A percentile compares a stretch with the other conserved stretches of the same genome.
Conservation (phyloP, 2,888 invertebrate genomes). For the Drosophila neotestacea region DNA sequence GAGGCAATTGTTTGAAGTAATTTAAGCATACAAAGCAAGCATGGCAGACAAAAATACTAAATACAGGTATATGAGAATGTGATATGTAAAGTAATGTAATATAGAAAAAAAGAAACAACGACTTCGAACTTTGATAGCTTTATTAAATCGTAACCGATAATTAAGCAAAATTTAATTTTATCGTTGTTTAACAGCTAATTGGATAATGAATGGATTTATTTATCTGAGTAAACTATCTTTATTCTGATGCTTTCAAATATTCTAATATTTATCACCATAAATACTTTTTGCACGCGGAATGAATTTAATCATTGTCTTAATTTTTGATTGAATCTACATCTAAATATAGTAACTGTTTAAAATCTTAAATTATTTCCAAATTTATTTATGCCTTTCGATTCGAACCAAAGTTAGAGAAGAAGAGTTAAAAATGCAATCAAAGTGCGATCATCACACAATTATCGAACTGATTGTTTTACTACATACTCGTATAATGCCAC, state of each 20-base stretch:
- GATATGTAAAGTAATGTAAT: neutral
- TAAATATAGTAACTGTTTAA: no score
- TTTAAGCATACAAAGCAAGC: neutral
- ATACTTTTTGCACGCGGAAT: neutral
- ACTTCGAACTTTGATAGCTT: neutral
- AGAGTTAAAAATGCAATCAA: neutral
- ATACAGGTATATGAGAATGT: neutral
- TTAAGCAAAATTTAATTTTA: no score
- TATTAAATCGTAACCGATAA: neutral
- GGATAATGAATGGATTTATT: no score
- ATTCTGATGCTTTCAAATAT: no score
- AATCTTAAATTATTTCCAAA: no score
- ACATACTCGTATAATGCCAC: neutral
- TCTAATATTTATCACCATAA: no score
- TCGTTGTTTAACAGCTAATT: no score
- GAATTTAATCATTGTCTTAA: neutral
- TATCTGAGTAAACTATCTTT: no score
- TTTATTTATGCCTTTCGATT: no score
- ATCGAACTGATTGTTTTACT: constrained; percentile 4
- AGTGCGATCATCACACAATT: constrained; percentile 10
- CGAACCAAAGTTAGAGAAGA: no score
- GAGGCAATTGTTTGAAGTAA: neutral
- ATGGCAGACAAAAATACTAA: no score
- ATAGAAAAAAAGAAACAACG: neutral
- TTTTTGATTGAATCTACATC: neutral